Evolutionary conservation across 2,113 vertebrate species (phyloP), one percentile per base, ranked within the genome.

Genomic region (Gobio gobio): DNA sequence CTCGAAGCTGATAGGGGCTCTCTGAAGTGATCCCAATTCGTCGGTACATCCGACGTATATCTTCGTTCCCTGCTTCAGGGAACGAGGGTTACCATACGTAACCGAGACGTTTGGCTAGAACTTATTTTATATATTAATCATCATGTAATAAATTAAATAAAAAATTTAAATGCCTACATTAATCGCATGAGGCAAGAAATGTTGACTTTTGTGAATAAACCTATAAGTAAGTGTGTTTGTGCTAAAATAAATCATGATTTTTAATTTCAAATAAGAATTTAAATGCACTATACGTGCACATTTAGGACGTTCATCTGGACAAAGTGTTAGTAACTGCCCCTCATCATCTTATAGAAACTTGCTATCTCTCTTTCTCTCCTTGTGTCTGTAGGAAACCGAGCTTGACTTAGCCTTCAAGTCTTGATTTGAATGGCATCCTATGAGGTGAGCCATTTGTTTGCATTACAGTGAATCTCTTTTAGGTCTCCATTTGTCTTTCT

Each of bases 381-480:
- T 87, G 83, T 89, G 80, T 56, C 75, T 87, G 85, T 80, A 82
- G 82, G 87, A 88, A 87, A 85, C 82, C 81, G 82, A 89, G 83
- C 86, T 84, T 87, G 76, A 84, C 83, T 89, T 78, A 36, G 78
- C 83, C 59, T 85, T 89, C 82, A 86, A 88, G 81, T 86, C 87
- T 88, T 78, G 78, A 88, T 89, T 85, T 86, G 90, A 90, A 90
- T 83, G 86, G 83, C 85, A 82, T 87, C 86, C 88, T 70, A 86
- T 80, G 86, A 90, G 82, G 56, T 83, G 84, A 72, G 83, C 86
- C 82, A 78, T 86, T 74, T 72, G 36, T 76, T 83, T 72, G 82
- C 84, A 82, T 78, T 76, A 40, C 20, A 84, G 82, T 84, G 78
- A 75, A 76, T 86, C 82, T 64, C 73, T 87, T 68, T 77, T 49